These are phyloP conservation scores for Scleropages formosus DNA, from an alignment of 2,797 vertebrate species.

Conservation along the genomic window DNA sequence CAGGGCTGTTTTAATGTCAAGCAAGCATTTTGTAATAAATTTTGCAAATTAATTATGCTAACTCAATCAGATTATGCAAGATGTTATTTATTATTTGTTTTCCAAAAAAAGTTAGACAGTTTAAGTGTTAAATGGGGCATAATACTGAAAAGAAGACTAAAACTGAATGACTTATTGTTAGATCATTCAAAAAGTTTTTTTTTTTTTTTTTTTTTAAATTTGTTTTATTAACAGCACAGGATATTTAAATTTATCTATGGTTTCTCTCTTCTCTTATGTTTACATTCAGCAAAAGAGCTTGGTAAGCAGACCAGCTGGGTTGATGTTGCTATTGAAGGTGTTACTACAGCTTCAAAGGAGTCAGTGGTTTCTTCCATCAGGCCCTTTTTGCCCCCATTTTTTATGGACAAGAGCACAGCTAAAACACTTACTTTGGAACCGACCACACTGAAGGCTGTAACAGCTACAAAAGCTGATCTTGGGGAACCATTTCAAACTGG, in stretches of 20 bases:
- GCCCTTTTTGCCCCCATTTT: slow-evolving; percentile 42
- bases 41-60: too few relatives aligned
- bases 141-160: too few relatives aligned
- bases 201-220: too few relatives aligned
- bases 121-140: too few relatives aligned
- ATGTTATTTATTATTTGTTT: too few relatives aligned
- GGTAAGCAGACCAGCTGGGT: slow-evolving; percentile 64
- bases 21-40: too few relatives aligned
- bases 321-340: slow-evolving; percentile 55
- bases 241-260: too few relatives aligned
- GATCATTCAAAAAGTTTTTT: too few relatives aligned
- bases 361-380: slow-evolving; percentile 13
- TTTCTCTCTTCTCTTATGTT: slow-evolving; percentile 27
- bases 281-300: slow-evolving; percentile 54
- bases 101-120: too few relatives aligned
- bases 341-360: slow-evolving; percentile 34
- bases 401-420: slow-evolving; percentile 40
- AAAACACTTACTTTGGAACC: slow-evolving; percentile 37
- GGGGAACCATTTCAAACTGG: neutral
- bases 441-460: neutral
- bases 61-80: too few relatives aligned
- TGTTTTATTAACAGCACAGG: too few relatives aligned
- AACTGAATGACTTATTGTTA: too few relatives aligned
- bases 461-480: slow-evolving; percentile 25
- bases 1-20: neutral